Base-by-base conservation (phyloP, 2,113 vertebrate species). In the Coptodon bakossiorum region DNA sequence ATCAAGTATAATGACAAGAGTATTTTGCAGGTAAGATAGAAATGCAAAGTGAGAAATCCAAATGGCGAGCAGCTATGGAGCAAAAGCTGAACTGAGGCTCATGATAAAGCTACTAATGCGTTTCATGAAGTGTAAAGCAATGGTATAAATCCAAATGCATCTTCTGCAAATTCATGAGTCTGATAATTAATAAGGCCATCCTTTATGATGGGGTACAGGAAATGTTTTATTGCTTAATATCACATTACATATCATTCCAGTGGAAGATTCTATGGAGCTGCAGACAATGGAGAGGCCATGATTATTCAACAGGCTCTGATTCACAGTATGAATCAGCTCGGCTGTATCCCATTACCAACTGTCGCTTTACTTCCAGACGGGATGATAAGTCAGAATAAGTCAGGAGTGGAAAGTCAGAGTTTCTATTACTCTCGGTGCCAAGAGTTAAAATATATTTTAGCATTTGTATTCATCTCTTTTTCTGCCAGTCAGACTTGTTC, bases 271-370 rank as follows among this genome's bases (percentile, higher is more conserved):
- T 36, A 61, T 59, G n/a, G 53, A 88, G 53, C 31, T 27, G 84
- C 50, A 82, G 79, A 57, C n/a, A 57, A 73, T 24, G 57, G 68
- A 59, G 54, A 83, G 8, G 53, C n/a, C 68, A 43, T 19, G 31
- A 78, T 92, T 91, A 82, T 84, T 88, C 76, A 85, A 43, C 54
- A 19, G 48, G 27, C 71, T 87, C 4, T 84, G 66, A 89, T 87
- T 90, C 86, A 76, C 66, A 19, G 27, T 27, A 3, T 88, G 82
- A 90, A 88, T 84, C 54, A 81, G 27, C 6, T 61, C 19, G 1
- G 53, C 53, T 86, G 61, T 59, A 4, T 88, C 90, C 90, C 40
- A 71, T 85, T 38, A 87, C 38, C 87, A 61, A 48, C 53, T 79
- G 83, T 83, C 22, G 73, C 22, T 19, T 82, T 27, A 59, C 80